Base-by-base conservation (phyloP, 2,113 vertebrate species). In the Actinemys pallida region DNA sequence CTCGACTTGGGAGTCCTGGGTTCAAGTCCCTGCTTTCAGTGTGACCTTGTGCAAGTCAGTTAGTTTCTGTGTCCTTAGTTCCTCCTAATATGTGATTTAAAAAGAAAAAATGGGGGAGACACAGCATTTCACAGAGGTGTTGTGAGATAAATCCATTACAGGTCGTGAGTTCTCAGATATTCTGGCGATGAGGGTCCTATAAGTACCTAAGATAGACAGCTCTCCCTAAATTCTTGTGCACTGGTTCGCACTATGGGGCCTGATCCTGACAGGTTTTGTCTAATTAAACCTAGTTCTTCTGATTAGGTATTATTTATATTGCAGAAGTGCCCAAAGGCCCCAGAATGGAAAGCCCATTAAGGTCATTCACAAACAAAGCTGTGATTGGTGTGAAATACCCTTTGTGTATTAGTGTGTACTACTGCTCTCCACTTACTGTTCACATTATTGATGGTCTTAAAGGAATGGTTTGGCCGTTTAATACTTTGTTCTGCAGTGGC, bases 21-120 rank as follows among this genome's bases (percentile, higher is more conserved):
- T 4, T 31, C 42, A 65, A 9, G 50, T 49, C 3, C 1, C 5
- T 0, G 0, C 84, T 78, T 47, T 2, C 79, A 81, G 10, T 39
- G 47, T 31, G 50, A 87, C 47, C 42, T 81, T 84, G 42, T 42
- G 49, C 80, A 79, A 87, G 79, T 81, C 2, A 31, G 78, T 81
- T 72, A 62, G 10, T 8, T 56, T 90, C 84, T 57, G 7, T n/a
- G 13, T 65, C 31, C 62, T 65, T 35, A n/a, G 31, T 65, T n/a
- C 62, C 16, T 65, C 16, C 35, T 65, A 65, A n/a, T 65, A 65
- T 65, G 62, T n/a, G 3, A 17, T 65, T 65, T 65, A 35, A 65
- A 65, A 65, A 65, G 62, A 65, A 35, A 65, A 35, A 16, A 31
- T 2, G 7, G 31, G 29, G 7, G 31, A 14, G 12, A 35, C 62